Base-by-base conservation (phyloP, 2,888 invertebrate species). In the Aquatica leii region DNA sequence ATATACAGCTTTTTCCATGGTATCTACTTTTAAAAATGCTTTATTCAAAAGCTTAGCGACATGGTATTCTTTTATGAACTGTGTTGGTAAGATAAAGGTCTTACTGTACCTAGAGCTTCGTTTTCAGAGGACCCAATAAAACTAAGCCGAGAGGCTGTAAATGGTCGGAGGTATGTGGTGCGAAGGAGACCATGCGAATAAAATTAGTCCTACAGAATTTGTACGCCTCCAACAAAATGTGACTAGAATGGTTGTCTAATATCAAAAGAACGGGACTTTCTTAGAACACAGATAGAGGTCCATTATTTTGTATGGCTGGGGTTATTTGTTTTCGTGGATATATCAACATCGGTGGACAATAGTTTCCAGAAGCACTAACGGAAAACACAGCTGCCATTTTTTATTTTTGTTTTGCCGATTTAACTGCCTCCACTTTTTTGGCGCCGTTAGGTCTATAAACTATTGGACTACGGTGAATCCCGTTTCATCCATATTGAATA, bases 101-200 rank as follows among this genome's bases (percentile, higher is more conserved):
- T n/a, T n/a, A n/a, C n/a, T n/a, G n/a, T n/a, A n/a, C n/a, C n/a
- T n/a, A n/a, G n/a, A n/a, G n/a, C n/a, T n/a, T n/a, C n/a, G n/a
- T n/a, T n/a, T n/a, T n/a, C n/a, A n/a, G n/a, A n/a, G n/a, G n/a
- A n/a, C 40, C 40, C 6, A 40, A 40, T 4, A 40, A 40, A 8
- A n/a, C n/a, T n/a, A 40, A 6, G 12, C n/a, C 12, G 40, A 40
- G 3, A n/a, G 17, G 63, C 64, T 15, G 37, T 2, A 37, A 11
- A 37, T 37, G 37, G 43, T 12, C 14, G 3, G 43, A 43, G 15
- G 56, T 65, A 52, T 74, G 71, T 24, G 70, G 73, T 48, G 72
- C 66, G 11, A 74, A 31, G 11, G 69, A 65, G 4, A 70, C 21
- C 62, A 73, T 68, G 6, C 49, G 31, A 37, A 72, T 68, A 9